Conservation (phyloP, 92 coral and sea anemone genomes). For the Chrysogorgia sp. region DNA sequence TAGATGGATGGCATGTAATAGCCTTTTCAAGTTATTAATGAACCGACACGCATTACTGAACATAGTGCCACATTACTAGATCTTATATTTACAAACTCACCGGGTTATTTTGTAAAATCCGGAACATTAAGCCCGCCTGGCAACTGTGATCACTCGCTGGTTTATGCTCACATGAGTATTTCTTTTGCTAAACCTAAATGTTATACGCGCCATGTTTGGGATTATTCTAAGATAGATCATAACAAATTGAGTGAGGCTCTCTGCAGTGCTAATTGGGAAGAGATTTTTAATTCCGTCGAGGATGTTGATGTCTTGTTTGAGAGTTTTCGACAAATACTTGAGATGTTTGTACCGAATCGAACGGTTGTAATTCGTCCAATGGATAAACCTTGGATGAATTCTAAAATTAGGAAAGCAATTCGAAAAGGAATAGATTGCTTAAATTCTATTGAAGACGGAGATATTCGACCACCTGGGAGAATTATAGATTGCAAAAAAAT, state of each 20-base stretch:
- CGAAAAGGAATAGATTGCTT: slow-evolving; percentile 49
- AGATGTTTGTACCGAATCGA: neutral
- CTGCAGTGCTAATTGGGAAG: neutral
- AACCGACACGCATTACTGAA: neutral
- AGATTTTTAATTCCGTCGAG: neutral
- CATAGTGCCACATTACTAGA: slow-evolving; percentile 32
- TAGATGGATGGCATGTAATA: slow-evolving; percentile 25
- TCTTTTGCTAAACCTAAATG: neutral
- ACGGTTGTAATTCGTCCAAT: neutral
- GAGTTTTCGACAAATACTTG: neutral
- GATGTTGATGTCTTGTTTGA: neutral
- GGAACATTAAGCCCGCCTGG: slow-evolving; percentile 59
- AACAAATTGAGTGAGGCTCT: neutral
- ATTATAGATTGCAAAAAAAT: slow-evolving; percentile 60
- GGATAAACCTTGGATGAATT: slow-evolving; percentile 66
- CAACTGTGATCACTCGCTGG: slow-evolving; percentile 50
- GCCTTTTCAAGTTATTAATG: slow-evolving; percentile 13
- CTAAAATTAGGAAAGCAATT: slow-evolving; percentile 50
- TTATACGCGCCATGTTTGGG: neutral
- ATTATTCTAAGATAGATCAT: neutral
- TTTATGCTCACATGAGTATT: neutral
- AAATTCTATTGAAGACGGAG: slow-evolving; percentile 44
- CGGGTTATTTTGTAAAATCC: too few relatives aligned
- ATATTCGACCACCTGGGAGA: slow-evolving; percentile 49
- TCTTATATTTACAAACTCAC: slow-evolving; percentile 50